Evolutionary conservation across 2,888 invertebrate species (phyloP).

Genomic region (Ferrisia virgata): DNA sequence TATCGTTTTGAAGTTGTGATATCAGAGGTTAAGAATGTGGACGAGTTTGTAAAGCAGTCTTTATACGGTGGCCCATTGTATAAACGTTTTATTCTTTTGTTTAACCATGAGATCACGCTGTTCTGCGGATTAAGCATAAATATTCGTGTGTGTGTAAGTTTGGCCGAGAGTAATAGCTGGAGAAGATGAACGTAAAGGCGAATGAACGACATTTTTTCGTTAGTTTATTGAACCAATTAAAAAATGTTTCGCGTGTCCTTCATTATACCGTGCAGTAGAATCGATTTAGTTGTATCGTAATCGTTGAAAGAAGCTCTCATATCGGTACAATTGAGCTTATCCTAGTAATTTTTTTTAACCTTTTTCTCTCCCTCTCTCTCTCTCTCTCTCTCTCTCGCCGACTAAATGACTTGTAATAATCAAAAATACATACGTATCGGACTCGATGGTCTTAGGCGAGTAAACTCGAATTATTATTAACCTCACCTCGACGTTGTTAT

Average conservation of each 20-base stretch:
- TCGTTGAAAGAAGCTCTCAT: not conserved
- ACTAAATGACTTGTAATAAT: not conserved
- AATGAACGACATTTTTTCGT: slow-evolving; percentile 28
- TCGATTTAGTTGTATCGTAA: not conserved
- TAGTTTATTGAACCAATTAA: slow-evolving; percentile 32
- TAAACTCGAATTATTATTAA: not conserved
- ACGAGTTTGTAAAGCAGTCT: slow-evolving; percentile 35
- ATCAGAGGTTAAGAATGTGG: slow-evolving; percentile 46
- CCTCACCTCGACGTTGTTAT: slow-evolving; percentile 3
- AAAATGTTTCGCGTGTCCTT: slow-evolving; percentile 1
- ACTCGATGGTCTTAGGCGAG: not conserved
- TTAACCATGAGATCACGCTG: not conserved
- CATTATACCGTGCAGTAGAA: not conserved
- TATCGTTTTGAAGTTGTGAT: not conserved
- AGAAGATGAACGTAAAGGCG: not conserved
- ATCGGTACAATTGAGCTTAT: too few relatives aligned
- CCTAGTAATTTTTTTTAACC: not conserved
- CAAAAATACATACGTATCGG: not conserved
- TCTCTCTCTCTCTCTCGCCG: too few relatives aligned
- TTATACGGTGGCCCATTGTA: slow-evolving; percentile 29
- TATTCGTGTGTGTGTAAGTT: not conserved
- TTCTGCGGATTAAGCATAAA: slow-evolving; percentile 29
- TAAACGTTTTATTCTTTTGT: slow-evolving; percentile 29
- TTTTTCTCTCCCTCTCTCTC: too few relatives aligned
- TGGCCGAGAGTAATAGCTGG: not conserved